These are phyloP conservation scores for Probaryconus sp. DNA, from an alignment of 1,140 invertebrate species.

Conservation along the genomic window DNA sequence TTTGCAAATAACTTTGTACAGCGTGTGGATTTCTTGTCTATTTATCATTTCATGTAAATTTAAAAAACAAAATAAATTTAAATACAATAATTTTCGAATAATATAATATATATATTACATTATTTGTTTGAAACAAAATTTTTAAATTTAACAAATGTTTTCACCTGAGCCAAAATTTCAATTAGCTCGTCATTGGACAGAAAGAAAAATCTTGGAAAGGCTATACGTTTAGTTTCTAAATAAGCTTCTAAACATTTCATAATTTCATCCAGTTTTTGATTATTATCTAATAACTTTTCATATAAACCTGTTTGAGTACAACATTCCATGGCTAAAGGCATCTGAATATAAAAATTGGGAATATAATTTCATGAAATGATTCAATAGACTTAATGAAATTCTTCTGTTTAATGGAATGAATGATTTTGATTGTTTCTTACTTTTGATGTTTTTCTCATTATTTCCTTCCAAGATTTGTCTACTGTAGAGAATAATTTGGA, in stretches of 20 bases:
- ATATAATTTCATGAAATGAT: conserved; percentile 17
- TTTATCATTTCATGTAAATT: too few relatives aligned
- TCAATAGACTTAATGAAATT: too few relatives aligned
- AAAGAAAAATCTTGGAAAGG: conserved; percentile 96
- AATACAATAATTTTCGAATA: neutral
- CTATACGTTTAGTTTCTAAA: conserved; percentile 91
- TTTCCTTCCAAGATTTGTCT: conserved; percentile 92
- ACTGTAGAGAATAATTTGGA: conserved; percentile 90
- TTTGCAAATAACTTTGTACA: conserved; percentile 91
- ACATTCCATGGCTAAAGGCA: conserved; percentile 84
- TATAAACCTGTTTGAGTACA: conserved; percentile 83
- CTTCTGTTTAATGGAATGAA: too few relatives aligned
- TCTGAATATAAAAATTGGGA: conserved; percentile 70
- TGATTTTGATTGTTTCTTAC: conserved; percentile 67
- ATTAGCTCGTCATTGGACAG: conserved; percentile 95
- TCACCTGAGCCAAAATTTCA: conserved; percentile 93
- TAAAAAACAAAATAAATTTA: too few relatives aligned
- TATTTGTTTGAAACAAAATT: conserved; percentile 1
- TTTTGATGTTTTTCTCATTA: conserved; percentile 86
- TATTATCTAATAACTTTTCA: conserved; percentile 86
- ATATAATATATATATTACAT: neutral
- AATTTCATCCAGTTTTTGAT: conserved; percentile 87
- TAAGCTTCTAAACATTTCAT: conserved; percentile 90
- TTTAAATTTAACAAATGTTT: conserved; percentile 21
- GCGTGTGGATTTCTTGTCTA: conserved; percentile 90